These are phyloP conservation scores for Rhagologus leucostigma DNA, from an alignment of 2,113 vertebrate genomes.

Conservation along the genomic window DNA sequence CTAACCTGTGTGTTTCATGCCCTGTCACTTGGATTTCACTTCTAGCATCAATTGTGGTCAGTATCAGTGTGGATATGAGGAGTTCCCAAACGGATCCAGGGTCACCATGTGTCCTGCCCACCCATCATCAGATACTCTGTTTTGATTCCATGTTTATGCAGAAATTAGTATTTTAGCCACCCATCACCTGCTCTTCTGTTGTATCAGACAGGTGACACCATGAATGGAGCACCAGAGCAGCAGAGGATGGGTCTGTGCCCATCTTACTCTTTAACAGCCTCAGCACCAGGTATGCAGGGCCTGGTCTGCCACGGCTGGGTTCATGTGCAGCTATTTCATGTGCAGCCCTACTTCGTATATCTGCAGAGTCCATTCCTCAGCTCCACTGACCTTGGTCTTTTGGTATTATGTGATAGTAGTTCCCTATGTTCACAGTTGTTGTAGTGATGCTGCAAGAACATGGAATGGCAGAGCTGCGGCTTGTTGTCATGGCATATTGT, in stretches of 20 bases:
- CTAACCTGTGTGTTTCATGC: not conserved
- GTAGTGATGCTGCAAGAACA: not conserved
- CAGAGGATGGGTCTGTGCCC: not conserved
- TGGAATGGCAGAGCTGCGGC: not conserved
- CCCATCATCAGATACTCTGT: not conserved
- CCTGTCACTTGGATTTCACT: not conserved
- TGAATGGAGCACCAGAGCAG: not conserved
- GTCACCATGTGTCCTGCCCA: not conserved
- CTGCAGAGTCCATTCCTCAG: not conserved
- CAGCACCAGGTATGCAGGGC: fast-evolving
- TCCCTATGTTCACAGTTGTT: not conserved
- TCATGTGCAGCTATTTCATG: not conserved
- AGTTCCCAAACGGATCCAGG: not conserved
- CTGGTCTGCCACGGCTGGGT: not conserved
- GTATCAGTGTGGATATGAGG: not conserved
- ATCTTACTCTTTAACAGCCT: not conserved
- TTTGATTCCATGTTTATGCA: not conserved
- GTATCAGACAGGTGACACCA: fast-evolving
- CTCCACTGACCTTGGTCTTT: not conserved
- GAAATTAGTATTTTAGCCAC: not conserved
- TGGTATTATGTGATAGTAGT: not conserved
- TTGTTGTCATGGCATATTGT: not conserved
- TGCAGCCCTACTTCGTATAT: fast-evolving
- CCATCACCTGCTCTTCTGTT: not conserved
- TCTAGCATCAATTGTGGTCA: not conserved